A percentile compares a stretch with the other conserved stretches of the same genome.
These are phyloP conservation scores for Numenius arquata DNA, from an alignment of 2,113 vertebrate species.

Conservation along the genomic window DNA sequence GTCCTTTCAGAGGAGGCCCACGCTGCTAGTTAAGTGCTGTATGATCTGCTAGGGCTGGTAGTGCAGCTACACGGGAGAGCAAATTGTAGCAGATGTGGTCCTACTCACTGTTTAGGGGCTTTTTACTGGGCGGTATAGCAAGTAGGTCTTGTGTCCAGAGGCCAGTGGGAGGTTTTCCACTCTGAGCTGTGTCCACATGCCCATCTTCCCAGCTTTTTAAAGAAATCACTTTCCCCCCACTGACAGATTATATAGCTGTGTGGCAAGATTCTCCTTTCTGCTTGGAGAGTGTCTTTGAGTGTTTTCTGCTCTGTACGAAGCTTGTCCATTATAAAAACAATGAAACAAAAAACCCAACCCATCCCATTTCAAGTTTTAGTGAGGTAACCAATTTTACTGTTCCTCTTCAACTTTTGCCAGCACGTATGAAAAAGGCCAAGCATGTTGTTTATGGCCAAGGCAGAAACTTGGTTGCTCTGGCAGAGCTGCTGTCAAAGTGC, in stretches of 20 bases:
- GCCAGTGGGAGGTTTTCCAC: neutral
- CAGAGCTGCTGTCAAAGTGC: neutral
- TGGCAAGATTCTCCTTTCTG: neutral
- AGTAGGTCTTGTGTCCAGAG: neutral
- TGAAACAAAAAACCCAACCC: neutral
- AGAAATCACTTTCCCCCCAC: neutral
- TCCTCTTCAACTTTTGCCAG: neutral
- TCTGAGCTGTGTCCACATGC: neutral
- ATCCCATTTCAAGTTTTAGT: neutral
- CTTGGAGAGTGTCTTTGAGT: neutral
- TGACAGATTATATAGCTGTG: neutral
- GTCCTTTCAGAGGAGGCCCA: neutral
- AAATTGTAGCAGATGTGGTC: neutral
- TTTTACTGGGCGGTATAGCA: neutral
- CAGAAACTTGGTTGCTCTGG: neutral
- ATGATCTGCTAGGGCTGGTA: neutral
- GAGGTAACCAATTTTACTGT: neutral
- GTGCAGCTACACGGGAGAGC: neutral
- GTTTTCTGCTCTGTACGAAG: neutral
- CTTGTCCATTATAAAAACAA: neutral
- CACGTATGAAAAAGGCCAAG: neutral
- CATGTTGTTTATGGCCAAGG: neutral
- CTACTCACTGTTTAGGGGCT: neutral
- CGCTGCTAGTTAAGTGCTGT: neutral
- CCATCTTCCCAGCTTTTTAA: neutral